These are phyloP conservation scores for Sciurus niger DNA, from an alignment of 2,113 vertebrate genomes.

Conservation along the genomic window DNA sequence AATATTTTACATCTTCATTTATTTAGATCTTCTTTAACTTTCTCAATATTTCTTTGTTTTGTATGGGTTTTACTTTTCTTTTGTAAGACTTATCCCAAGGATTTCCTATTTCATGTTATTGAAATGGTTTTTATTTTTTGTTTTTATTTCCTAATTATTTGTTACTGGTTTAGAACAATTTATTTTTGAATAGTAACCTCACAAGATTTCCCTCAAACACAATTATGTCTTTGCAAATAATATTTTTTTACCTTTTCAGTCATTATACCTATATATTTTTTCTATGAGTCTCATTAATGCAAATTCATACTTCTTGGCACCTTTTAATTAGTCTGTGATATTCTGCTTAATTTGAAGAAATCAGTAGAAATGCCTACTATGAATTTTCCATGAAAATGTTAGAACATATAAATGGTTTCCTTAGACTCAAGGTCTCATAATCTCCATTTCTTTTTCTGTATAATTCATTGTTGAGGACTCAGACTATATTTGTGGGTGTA, in stretches of 20 bases:
- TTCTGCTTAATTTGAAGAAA: slow-evolving; percentile 32
- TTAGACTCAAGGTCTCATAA: background rate
- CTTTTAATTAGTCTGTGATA: too few species aligned
- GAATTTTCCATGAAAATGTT: slow-evolving; percentile 43
- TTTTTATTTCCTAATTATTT: slow-evolving; percentile 18
- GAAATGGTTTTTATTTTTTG: background rate
- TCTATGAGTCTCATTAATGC: too few species aligned
- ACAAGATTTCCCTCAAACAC: slow-evolving; percentile 33
- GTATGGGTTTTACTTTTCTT: background rate
- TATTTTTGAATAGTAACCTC: background rate
- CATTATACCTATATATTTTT: too few species aligned
- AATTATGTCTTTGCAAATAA: slow-evolving; percentile 40
- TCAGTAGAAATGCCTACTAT: background rate
- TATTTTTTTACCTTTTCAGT: too few species aligned
- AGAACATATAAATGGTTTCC: background rate
- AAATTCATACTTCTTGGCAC: too few species aligned
- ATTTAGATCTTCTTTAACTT: background rate
- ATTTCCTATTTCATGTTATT: background rate
- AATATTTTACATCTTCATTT: background rate
- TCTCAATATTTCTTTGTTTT: background rate
- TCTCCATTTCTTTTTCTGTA: background rate
- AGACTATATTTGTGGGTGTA: background rate
- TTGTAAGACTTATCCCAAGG: background rate
- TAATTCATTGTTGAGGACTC: background rate
- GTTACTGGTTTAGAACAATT: background rate